phyloP scores from a whole-genome alignment of 2,888 invertebrate species.

The Timandra comae region DNA sequence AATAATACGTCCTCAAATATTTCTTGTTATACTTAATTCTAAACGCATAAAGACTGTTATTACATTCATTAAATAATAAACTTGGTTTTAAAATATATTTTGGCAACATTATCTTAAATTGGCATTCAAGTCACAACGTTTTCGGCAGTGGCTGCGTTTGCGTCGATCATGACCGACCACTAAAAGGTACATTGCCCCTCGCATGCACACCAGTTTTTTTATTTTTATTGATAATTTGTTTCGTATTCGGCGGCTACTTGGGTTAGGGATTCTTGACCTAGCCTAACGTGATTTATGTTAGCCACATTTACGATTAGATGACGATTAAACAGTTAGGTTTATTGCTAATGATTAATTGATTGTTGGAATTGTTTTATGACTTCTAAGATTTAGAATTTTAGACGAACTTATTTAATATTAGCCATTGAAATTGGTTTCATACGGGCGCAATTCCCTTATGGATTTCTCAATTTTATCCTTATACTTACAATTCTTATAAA shows the following conservation, averaged over 20 bases:
- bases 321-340: slow-evolving; percentile 10
- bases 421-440: too few species aligned
- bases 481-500: too few species aligned
- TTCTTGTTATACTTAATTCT: background rate
- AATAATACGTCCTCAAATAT: too few species aligned
- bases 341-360: background rate
- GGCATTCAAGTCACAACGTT: slow-evolving; percentile 52
- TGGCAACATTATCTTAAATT: slow-evolving; percentile 28
- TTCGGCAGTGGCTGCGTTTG: slow-evolving; percentile 36
- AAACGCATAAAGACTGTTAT: background rate
- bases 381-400: background rate
- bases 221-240: slow-evolving; percentile 47
- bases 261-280: slow-evolving; percentile 70
- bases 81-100: too few species aligned
- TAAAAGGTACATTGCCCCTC: slow-evolving; percentile 69
- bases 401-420: background rate
- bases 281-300: slow-evolving; percentile 64
- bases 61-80: background rate
- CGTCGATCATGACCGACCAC: slow-evolving; percentile 54
- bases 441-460: too few species aligned
- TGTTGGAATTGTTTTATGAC: background rate
- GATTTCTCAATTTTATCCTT: too few species aligned
- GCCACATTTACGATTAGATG: slow-evolving; percentile 21
- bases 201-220: slow-evolving; percentile 34
- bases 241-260: slow-evolving; percentile 51